Conservation (phyloP, 2,888 invertebrate genomes). For the Ennomos erosarius region DNA sequence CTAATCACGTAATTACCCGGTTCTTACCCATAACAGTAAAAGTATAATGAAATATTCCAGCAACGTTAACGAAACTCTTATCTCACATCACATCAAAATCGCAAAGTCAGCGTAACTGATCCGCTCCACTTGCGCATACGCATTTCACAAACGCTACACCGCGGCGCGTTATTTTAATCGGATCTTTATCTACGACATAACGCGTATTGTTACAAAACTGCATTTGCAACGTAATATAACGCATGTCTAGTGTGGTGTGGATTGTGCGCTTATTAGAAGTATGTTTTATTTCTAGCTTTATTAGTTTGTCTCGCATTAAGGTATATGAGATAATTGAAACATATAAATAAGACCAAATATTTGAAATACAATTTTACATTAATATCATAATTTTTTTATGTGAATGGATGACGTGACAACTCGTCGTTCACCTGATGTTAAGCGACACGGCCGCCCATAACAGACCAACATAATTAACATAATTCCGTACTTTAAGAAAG, state of each 20-base stretch:
- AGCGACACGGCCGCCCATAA: too few species aligned
- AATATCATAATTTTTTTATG: too few species aligned
- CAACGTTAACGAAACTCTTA: slow-evolving; percentile 14
- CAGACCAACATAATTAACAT: too few species aligned
- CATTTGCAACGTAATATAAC: slow-evolving; percentile 43
- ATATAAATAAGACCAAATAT: too few species aligned
- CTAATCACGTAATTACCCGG: too few species aligned
- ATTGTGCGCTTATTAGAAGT: slow-evolving; percentile 16
- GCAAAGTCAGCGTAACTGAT: slow-evolving; percentile 41
- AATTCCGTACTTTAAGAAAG: too few species aligned
- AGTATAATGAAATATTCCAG: not conserved
- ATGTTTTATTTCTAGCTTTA: slow-evolving; percentile 7
- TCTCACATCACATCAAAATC: slow-evolving; percentile 12
- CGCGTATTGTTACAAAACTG: slow-evolving; percentile 55
- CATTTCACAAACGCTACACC: slow-evolving; percentile 47
- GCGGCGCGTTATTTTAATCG: slow-evolving; percentile 52
- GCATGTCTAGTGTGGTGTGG: slow-evolving; percentile 40
- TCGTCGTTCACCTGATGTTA: too few species aligned
- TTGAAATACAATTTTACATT: too few species aligned
- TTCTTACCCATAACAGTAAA: too few species aligned
- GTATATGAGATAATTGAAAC: not conserved
- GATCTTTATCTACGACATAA: slow-evolving; percentile 58
- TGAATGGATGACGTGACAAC: too few species aligned
- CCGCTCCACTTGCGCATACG: slow-evolving; percentile 51
- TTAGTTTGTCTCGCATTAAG: not conserved